A percentile compares a stretch with the other conserved stretches of the same genome.
Evolutionary conservation across 2,888 invertebrate species (phyloP).

Genomic region (Eupeodes latifasciatus): DNA sequence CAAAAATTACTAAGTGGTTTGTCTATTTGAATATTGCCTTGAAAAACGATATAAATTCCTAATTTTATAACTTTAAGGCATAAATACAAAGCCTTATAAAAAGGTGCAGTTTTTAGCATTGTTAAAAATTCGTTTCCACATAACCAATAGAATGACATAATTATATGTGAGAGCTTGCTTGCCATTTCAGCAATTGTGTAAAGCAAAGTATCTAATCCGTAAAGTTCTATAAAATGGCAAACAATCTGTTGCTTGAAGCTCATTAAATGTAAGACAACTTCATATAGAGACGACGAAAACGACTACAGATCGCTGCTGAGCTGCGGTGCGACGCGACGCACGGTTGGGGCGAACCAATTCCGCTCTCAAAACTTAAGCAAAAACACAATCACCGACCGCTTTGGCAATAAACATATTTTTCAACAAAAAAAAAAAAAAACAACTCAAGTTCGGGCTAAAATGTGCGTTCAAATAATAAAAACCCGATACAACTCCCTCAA

Average conservation of each 20-base stretch:
- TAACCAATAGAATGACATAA: not conserved
- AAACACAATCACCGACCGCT: constrained; percentile 10
- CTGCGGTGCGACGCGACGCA: too few species aligned
- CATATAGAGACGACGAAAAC: constrained; percentile 22
- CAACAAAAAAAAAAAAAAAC: constrained; percentile 23
- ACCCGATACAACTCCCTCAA: constrained; percentile 70
- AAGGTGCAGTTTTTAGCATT: constrained; percentile 28
- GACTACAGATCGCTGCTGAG: too few species aligned
- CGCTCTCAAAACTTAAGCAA: not conserved
- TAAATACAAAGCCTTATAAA: not conserved
- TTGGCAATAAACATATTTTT: constrained; percentile 38
- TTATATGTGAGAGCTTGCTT: constrained; percentile 34
- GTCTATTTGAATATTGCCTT: constrained; percentile 38
- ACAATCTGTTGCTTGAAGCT: constrained; percentile 29
- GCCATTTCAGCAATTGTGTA: not conserved
- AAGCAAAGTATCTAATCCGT: not conserved
- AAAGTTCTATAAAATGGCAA: constrained; percentile 27
- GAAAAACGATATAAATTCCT: constrained; percentile 37
- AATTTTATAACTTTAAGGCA: constrained; percentile 1
- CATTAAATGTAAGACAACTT: constrained; percentile 70
- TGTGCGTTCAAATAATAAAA: constrained; percentile 69
- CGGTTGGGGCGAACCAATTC: not conserved
- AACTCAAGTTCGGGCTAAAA: not conserved
- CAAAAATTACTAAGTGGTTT: constrained; percentile 23
- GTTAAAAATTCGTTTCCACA: constrained; percentile 43